Conservation (phyloP, 2,888 invertebrate species). For the Lymantria dispar region DNA sequence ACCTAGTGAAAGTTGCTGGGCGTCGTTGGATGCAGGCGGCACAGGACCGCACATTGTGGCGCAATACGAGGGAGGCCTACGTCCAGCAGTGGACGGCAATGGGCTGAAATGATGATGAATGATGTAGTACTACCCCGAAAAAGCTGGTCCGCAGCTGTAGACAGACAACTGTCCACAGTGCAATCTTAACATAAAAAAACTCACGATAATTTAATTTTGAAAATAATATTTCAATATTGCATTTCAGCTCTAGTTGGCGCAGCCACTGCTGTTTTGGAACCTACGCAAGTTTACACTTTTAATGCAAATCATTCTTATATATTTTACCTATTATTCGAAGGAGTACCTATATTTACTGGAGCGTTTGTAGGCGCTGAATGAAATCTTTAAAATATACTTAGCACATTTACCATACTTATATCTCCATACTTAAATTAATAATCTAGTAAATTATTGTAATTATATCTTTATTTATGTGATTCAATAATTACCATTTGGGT, state of each 20-base stretch:
- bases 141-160: too few species aligned
- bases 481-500: too few species aligned
- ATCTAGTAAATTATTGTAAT: background rate
- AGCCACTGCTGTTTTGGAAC: background rate
- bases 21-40: too few species aligned
- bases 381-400: background rate
- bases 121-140: too few species aligned
- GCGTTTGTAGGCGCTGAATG: background rate
- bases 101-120: too few species aligned
- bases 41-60: too few species aligned
- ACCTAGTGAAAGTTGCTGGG: too few species aligned
- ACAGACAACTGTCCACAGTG: too few species aligned
- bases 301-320: constrained; percentile 6
- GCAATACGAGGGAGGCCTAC: too few species aligned
- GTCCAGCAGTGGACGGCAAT: too few species aligned
- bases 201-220: background rate
- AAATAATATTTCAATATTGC: background rate
- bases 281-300: constrained; percentile 1
- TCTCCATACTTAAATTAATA: background rate
- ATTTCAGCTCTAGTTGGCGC: constrained; percentile 7
- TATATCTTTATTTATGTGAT: background rate
- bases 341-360: constrained; percentile 2
- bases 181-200: too few species aligned
- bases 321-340: constrained; percentile 1
- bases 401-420: too few species aligned